Base-by-base conservation (phyloP, 2,113 vertebrate species). In the Engraulis encrasicolus region DNA sequence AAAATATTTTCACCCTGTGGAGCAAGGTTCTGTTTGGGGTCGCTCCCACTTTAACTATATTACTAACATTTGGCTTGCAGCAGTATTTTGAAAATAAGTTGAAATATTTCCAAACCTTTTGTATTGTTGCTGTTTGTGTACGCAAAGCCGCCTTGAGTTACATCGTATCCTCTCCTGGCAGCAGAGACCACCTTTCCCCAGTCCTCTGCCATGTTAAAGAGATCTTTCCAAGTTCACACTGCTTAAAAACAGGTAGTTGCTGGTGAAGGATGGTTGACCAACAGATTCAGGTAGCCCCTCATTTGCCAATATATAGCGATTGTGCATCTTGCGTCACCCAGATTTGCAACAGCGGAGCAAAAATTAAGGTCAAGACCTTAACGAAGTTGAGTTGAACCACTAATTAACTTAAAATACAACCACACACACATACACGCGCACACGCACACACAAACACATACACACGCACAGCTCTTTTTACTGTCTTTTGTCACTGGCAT, bases 111-210 rank as follows among this genome's bases (percentile, higher is more conserved):
- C 92, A 94, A 86, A 95, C 94, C 93, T 86, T 82, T 85, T 18
- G 93, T 95, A 85, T 89, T 66, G 74, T 93, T 94, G 91, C 82
- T 93, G 90, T 93, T 93, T 83, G 93, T 93, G 48, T 93, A 95
- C 82, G 40, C 80, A 36, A 95, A 94, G n/a, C n/a, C 82, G 92
- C 0, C n/a, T 0, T 83, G 84, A 66, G 92, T 95, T 6, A 92
- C 89, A 18, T 95, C 93, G 37, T 82, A 38, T 2, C 61, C 83
- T n/a, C 66, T 86, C 20, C 92, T 89, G 27, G 90, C 89, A 31
- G 89, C 87, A 83, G 81, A 91, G 0, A 86, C 86, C n/a, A 84
- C 50, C 36, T 85, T 85, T 52, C 84, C 83, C 93, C 90, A 89
- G 3, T 0, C 79, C 52, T 90, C 89, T 36, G 90, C 86, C 92